These are phyloP conservation scores for Clinocottus analis DNA, from an alignment of 2,113 vertebrate genomes.

Conservation along the genomic window DNA sequence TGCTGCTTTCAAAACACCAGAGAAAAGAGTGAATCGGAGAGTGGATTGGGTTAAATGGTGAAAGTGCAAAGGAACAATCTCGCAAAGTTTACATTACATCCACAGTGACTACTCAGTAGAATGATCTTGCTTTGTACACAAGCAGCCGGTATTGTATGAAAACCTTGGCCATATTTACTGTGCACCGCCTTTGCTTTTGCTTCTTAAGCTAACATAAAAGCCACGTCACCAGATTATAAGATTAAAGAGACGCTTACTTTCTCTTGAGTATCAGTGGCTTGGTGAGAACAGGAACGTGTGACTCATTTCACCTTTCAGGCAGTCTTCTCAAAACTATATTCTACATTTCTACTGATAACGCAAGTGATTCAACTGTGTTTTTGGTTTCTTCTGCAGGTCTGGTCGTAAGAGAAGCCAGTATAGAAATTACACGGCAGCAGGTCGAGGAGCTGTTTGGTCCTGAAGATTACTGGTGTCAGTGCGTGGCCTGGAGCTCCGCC, in stretches of 20 bases:
- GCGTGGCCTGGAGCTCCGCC: slow-evolving; percentile 96
- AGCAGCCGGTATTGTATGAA: slow-evolving; percentile 38
- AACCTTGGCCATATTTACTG: slow-evolving; percentile 35
- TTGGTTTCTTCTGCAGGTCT: slow-evolving; percentile 83
- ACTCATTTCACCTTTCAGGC: neutral
- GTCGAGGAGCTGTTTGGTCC: slow-evolving; percentile 95
- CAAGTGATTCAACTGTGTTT: slow-evolving; percentile 17
- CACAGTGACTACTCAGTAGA: slow-evolving; percentile 30
- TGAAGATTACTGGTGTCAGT: slow-evolving; percentile 97
- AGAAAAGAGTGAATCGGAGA: slow-evolving; percentile 31
- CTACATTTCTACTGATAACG: neutral
- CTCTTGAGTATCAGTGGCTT: slow-evolving; percentile 9
- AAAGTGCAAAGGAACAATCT: slow-evolving; percentile 44
- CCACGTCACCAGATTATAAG: slow-evolving; percentile 9
- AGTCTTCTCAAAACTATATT: slow-evolving; percentile 6
- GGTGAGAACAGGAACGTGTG: neutral
- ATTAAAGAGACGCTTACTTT: slow-evolving; percentile 27
- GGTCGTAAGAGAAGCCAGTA: slow-evolving; percentile 95
- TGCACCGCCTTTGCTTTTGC: slow-evolving; percentile 13
- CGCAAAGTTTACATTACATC: slow-evolving; percentile 48
- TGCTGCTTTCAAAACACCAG: slow-evolving; percentile 41
- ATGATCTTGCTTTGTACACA: slow-evolving; percentile 45
- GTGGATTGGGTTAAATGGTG: slow-evolving; percentile 38
- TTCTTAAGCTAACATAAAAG: slow-evolving; percentile 44
- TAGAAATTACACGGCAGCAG: slow-evolving; percentile 94